phyloP scores from a whole-genome alignment of 1,140 invertebrate species.

The Drosophila virilis region DNA sequence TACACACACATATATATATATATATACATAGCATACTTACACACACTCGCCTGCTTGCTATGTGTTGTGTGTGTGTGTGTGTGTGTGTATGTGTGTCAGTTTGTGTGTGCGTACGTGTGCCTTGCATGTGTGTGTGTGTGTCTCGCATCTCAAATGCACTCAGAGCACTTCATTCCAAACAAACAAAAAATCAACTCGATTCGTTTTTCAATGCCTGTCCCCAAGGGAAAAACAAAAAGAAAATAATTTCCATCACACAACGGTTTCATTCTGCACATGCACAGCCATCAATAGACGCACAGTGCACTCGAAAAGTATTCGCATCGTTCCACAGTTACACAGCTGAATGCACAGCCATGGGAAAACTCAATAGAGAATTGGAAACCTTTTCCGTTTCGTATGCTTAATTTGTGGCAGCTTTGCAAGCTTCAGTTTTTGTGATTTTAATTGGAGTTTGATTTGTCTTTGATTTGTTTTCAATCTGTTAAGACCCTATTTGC shows the following conservation, averaged over 20 bases:
- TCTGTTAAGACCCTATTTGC: neutral
- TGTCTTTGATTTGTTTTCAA: neutral
- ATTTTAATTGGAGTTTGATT: neutral
- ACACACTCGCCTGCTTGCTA: neutral
- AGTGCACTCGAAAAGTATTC: conserved; percentile 34
- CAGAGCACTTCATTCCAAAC: conserved; percentile 42
- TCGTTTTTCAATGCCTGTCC: conserved; percentile 4
- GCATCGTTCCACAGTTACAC: conserved; percentile 19
- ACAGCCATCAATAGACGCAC: conserved; percentile 30
- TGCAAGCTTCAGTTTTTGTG: neutral
- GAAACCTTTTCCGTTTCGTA: conserved; percentile 8
- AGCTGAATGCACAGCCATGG: conserved; percentile 25
- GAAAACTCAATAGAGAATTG: conserved; percentile 18
- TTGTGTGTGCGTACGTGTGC: conserved; percentile 18
- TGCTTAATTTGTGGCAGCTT: conserved; percentile 9
- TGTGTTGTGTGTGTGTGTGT: neutral
- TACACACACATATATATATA: neutral
- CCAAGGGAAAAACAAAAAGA: conserved; percentile 15
- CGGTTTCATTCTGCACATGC: conserved; percentile 14
- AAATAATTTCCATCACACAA: conserved; percentile 38
- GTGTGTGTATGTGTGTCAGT: neutral
- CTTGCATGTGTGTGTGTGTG: conserved; percentile 9
- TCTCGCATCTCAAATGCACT: conserved; percentile 52
- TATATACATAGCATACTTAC: neutral
- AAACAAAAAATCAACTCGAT: conserved; percentile 12